Percentiles rank a stretch among this genome's conserved stretches.
phyloP scores from a whole-genome alignment of 2,113 vertebrate species.

The Vidua chalybeata region DNA sequence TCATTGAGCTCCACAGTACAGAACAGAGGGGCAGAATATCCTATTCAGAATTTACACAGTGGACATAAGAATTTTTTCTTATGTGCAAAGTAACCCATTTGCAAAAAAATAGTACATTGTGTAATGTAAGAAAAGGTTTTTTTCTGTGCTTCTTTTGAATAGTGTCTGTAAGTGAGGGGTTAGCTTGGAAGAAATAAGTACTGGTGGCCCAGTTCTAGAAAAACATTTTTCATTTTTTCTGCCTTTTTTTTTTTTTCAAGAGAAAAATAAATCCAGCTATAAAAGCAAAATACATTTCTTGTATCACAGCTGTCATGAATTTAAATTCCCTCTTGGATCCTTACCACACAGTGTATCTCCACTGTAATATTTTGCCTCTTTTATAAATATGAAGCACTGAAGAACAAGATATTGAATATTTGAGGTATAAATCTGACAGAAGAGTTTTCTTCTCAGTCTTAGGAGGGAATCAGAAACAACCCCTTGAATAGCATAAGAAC shows the following conservation, averaged over 20 bases:
- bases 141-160: not conserved
- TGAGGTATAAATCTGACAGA: not conserved
- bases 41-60: not conserved
- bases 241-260: not conserved
- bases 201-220: not conserved
- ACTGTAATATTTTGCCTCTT: not conserved
- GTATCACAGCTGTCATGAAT: slow-evolving; percentile 10
- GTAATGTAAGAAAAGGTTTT: not conserved
- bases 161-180: not conserved
- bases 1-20: not conserved
- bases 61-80: not conserved
- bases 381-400: not conserved
- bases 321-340: slow-evolving; percentile 4
- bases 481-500: not conserved
- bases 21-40: not conserved
- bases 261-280: not conserved
- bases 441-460: not conserved
- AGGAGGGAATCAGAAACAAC: not conserved
- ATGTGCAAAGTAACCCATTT: not conserved
- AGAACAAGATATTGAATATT: not conserved
- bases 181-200: not conserved
- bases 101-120: not conserved
- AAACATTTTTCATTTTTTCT: not conserved
- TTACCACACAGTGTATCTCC: not conserved
- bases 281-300: slow-evolving; percentile 12